phyloP scores from a whole-genome alignment of 2,113 vertebrate genomes.

The Numida meleagris region DNA sequence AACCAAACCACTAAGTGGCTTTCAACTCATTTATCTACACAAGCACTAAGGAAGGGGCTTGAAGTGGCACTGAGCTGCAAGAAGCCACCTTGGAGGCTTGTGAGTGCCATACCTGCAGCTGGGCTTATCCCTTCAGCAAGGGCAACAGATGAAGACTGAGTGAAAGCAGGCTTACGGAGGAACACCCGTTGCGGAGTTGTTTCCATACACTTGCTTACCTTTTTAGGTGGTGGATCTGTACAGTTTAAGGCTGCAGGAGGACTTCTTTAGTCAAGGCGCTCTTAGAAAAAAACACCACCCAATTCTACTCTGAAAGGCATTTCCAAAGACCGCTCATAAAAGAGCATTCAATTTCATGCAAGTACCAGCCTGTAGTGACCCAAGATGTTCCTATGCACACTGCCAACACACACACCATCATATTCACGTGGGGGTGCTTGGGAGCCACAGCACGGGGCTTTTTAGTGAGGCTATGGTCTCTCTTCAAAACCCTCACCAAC shows the following conservation, averaged over 20 bases:
- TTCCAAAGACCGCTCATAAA: background rate
- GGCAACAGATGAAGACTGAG: background rate
- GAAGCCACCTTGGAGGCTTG: background rate
- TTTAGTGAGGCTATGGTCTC: background rate
- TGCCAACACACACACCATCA: accelerated
- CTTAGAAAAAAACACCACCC: background rate
- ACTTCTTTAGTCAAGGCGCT: background rate
- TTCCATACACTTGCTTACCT: background rate
- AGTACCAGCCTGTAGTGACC: background rate
- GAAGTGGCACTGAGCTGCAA: background rate
- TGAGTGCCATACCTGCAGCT: background rate
- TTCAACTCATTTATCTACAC: background rate
- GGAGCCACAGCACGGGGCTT: background rate
- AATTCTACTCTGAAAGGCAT: background rate
- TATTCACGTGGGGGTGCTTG: accelerated
- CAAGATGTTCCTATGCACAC: accelerated
- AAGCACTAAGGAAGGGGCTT: background rate
- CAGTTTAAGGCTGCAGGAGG: accelerated
- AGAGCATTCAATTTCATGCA: background rate
- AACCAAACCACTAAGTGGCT: background rate
- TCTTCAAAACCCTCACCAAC: background rate
- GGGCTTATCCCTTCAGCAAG: background rate
- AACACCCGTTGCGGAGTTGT: background rate
- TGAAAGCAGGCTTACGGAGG: background rate
- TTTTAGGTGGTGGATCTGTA: background rate